Conservation (phyloP, 2,113 vertebrate genomes). For the crab-eating macaque (Macaca fascicularis) region T2T-MFA8v1.1 NC_088384.1:20953001-20953500, state of each 20-base stretch:
- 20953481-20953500: no score
- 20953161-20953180: neutral
- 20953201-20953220: neutral
- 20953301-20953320: neutral
- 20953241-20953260: neutral
- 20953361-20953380: neutral
- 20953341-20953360: neutral
- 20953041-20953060: neutral
- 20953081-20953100: neutral
- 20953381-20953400: no score
- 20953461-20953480: no score
- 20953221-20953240: neutral
- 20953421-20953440: no score
- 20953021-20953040: conserved; percentile 35
- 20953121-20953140: neutral
- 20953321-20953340: neutral
- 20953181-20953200: neutral
- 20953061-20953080: neutral
- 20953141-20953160: neutral
- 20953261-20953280: neutral
- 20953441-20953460: no score
- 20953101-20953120: neutral
- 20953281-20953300: neutral
- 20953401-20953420: no score
- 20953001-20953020: conserved; percentile 16